Evolutionary conservation across 2,113 vertebrate genomes (phyloP).

Genomic region (Bucco capensis): DNA sequence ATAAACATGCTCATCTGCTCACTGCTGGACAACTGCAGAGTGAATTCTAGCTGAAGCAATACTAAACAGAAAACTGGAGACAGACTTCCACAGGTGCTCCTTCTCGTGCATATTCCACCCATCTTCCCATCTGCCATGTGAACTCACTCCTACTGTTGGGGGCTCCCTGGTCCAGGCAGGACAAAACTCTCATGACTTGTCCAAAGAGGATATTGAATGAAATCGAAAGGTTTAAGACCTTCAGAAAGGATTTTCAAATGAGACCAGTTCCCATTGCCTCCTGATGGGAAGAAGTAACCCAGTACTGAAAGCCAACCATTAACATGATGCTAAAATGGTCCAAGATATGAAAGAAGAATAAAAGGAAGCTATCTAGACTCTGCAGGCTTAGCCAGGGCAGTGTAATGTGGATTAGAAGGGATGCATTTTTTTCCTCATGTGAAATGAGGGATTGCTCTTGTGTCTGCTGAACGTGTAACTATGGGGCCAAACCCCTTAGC

Average conservation of each 20-base stretch:
- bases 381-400: not conserved
- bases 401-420: not conserved
- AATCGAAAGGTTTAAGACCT: not conserved
- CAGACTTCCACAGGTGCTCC: constrained; percentile 13
- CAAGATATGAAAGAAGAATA: not conserved
- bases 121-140: not conserved
- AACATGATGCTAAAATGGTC: not conserved
- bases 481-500: not conserved
- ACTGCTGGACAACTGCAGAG: constrained; percentile 12
- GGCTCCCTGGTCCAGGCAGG: not conserved
- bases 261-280: not conserved
- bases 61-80: not conserved
- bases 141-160: not conserved
- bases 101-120: not conserved
- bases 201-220: not conserved
- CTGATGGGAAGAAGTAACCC: not conserved
- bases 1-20: constrained; percentile 51
- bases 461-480: not conserved
- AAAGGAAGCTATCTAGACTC: constrained; percentile 20
- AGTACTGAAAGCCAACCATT: not conserved
- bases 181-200: not conserved
- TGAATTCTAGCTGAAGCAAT: not conserved
- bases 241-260: not conserved
- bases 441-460: not conserved
- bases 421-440: not conserved